These are phyloP conservation scores for Ophion obscuratus DNA, from an alignment of 2,888 invertebrate genomes.

Conservation along the genomic window DNA sequence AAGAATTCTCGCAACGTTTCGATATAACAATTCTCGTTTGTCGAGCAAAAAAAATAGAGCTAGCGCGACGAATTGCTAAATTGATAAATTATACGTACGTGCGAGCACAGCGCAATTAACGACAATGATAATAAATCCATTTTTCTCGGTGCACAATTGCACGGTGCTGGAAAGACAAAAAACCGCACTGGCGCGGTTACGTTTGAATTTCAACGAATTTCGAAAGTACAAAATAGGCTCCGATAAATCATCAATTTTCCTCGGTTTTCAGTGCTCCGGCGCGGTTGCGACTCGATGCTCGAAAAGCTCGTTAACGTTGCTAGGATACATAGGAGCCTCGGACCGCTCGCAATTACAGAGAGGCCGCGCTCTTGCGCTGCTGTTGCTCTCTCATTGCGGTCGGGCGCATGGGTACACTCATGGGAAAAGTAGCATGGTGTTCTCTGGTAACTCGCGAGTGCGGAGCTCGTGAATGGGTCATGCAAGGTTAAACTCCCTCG, in stretches of 20 bases:
- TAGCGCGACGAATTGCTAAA: neutral
- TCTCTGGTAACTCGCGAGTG: constrained; percentile 42
- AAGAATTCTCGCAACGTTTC: neutral
- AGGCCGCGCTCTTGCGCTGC: constrained; percentile 39
- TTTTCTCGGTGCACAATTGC: neutral
- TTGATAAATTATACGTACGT: neutral
- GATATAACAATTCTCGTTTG: neutral
- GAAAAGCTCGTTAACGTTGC: constrained; percentile 57
- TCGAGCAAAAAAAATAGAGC: neutral
- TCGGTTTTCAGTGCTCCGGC: constrained; percentile 24
- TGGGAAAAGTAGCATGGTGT: constrained; percentile 56
- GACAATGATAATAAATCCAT: neutral
- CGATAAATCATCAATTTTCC: constrained; percentile 43
- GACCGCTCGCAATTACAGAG: constrained; percentile 60
- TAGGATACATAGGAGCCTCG: constrained; percentile 26
- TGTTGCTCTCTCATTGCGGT: constrained; percentile 44
- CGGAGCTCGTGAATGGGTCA: constrained; percentile 60
- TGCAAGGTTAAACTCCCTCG: constrained; percentile 67
- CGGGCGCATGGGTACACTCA: constrained; percentile 32
- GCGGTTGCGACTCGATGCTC: constrained; percentile 17
- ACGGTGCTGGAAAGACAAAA: neutral
- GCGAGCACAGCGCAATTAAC: neutral
- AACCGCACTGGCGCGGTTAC: neutral
- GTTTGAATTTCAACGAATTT: constrained; percentile 11
- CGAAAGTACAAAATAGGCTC: constrained; percentile 20